Evolutionary conservation across 1,140 invertebrate genomes (phyloP).

Genomic region (Chymomyza costata): DNA sequence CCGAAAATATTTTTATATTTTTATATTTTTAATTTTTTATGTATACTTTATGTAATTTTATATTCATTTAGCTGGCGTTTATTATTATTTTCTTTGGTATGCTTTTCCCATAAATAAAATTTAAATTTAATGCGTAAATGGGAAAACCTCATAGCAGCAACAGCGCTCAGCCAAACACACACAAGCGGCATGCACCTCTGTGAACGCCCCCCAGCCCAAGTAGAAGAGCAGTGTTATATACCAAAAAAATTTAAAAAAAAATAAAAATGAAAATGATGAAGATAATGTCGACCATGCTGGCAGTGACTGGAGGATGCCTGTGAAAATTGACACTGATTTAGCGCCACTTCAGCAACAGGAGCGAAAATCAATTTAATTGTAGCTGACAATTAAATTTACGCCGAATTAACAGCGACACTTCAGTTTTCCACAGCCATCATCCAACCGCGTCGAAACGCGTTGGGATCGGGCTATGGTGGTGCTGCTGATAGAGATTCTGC

Average conservation of each 20-base stretch:
- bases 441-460: constrained; percentile 3
- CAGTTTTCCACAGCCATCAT: constrained; percentile 14
- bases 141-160: no score
- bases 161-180: no score
- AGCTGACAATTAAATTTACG: constrained; percentile 74
- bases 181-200: no score
- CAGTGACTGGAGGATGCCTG: constrained; percentile 16
- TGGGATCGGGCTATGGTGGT: not conserved
- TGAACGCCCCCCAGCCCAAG: no score
- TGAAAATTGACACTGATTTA: constrained; percentile 11
- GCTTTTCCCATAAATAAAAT: no score
- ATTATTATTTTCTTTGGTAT: constrained; percentile 7
- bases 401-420: constrained; percentile 67
- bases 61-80: constrained; percentile 21
- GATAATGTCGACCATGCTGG: constrained; percentile 2
- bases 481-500: constrained; percentile 8
- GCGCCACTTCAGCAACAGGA: constrained; percentile 29
- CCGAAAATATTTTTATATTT: constrained; percentile 61
- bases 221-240: constrained; percentile 2
- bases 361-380: constrained; percentile 73
- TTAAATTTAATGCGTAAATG: constrained; percentile 31
- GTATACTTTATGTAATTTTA: constrained; percentile 49
- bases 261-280: not conserved
- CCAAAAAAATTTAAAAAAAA: constrained; percentile 13
- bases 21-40: no score